phyloP scores from a whole-genome alignment of 2,888 invertebrate genomes.

The Spialia ferax region DNA sequence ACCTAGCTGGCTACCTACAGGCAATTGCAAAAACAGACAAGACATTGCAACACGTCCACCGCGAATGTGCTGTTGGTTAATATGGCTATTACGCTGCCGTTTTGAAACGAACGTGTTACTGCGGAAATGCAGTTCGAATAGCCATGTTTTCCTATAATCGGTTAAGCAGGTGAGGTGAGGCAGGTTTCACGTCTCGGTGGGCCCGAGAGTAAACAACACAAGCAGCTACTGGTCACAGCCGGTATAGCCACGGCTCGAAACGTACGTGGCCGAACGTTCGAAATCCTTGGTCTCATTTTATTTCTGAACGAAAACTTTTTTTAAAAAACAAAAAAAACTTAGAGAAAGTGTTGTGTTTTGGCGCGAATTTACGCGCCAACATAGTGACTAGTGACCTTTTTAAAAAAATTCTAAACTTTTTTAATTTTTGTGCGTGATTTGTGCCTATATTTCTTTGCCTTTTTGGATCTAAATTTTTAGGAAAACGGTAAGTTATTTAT shows the following conservation, averaged over 20 bases:
- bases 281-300: conserved; percentile 44
- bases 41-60: conserved; percentile 54
- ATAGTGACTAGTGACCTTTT: conserved; percentile 66
- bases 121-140: conserved; percentile 53
- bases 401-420: conserved; percentile 46
- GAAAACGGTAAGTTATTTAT: conserved; percentile 42
- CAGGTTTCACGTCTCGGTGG: conserved; percentile 51
- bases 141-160: conserved; percentile 67
- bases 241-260: conserved; percentile 74
- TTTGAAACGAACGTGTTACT: conserved; percentile 58
- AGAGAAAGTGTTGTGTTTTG: conserved; percentile 52
- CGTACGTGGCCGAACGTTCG: conserved; percentile 72
- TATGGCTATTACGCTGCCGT: conserved; percentile 60
- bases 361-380: conserved; percentile 62
- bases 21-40: conserved; percentile 56
- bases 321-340: conserved; percentile 37
- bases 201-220: conserved; percentile 65
- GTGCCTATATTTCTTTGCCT: conserved; percentile 58
- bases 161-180: conserved; percentile 69
- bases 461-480: conserved; percentile 30
- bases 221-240: conserved; percentile 61
- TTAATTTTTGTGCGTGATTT: conserved; percentile 57
- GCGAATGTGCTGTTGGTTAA: conserved; percentile 48
- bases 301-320: conserved; percentile 40
- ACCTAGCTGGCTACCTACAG: too few relatives aligned